Evolutionary conservation across 1,140 invertebrate genomes (phyloP), one percentile per base, ranked within the genome.

Genomic region (Hyles vespertilio): DNA sequence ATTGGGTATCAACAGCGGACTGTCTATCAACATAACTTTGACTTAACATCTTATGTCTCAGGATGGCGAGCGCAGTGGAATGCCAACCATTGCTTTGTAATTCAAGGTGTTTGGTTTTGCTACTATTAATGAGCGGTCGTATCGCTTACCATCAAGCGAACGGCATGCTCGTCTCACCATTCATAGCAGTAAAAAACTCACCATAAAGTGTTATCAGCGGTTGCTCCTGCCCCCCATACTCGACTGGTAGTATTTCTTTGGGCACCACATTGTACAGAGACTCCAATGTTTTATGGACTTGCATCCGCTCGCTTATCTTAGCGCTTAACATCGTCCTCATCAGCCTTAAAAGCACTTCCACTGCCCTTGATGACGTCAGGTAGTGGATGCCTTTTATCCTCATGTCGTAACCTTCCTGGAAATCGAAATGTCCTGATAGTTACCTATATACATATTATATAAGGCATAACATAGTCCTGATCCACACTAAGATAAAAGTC

Each of bases 341-440:
- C 32, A 79, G 32, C 4, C 50, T 34, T 5, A 76, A 32, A 3
- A 79, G 48, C 8, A 52, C 44, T 32, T 76, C 70, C 0, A 79
- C 48, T 0, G 61, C 46, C 52, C 65, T 71, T 11, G 76, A 77
- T 48, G 61, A 10, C 7, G 65, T 60, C 36, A 74, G 46, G 3
- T 69, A 48, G 51, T 74, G 62, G 5, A 72, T 65, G 3, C 66
- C 69, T 44, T 70, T 69, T 43, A 79, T 54, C 59, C 61, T 60
- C 61, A 72, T 66, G 2, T 69, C 69, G 10, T 70, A 78, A 8
- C 65, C 73, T 56, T 70, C 67, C 76, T 78, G 52, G 10, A 78
- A 72, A 22, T 22, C 22, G 22, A 22, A 22, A 22, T 22, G 2
- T 22, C 0, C 22, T 53, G 34, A n/a, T 53, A 53, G 36, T 40